phyloP scores from a whole-genome alignment of 1,140 invertebrate species.

The Coelopa frigida region DNA sequence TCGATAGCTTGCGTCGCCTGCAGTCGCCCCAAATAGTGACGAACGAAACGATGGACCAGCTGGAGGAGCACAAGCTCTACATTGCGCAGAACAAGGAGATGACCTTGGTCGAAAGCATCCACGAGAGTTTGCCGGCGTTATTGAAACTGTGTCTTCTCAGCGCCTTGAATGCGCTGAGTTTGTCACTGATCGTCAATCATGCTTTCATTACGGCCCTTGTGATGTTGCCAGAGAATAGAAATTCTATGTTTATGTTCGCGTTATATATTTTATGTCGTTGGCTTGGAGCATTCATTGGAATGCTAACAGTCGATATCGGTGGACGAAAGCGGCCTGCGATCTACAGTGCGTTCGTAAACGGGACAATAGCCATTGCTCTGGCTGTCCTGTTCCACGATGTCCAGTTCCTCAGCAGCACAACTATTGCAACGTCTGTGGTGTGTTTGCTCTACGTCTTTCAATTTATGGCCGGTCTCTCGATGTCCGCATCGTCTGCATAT shows the following conservation, averaged over 20 bases:
- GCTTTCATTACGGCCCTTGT: constrained; percentile 13
- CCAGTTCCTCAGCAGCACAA: not conserved
- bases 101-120: constrained; percentile 9
- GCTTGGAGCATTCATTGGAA: no score
- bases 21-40: constrained; percentile 19
- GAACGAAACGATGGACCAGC: constrained; percentile 26
- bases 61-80: constrained; percentile 32
- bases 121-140: constrained; percentile 15
- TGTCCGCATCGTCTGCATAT: constrained; percentile 26
- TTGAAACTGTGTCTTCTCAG: constrained; percentile 20
- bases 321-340: constrained; percentile 32
- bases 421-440: constrained; percentile 18
- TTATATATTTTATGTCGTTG: no score
- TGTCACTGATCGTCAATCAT: constrained; percentile 22
- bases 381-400: constrained; percentile 16
- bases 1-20: constrained; percentile 3
- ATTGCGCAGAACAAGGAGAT: constrained; percentile 21
- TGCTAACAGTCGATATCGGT: constrained; percentile 25
- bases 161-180: constrained; percentile 18
- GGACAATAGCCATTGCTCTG: constrained; percentile 24
- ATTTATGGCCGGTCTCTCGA: constrained; percentile 24
- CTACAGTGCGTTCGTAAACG: constrained; percentile 22
- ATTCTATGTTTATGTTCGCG: constrained; percentile 16
- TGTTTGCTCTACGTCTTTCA: constrained; percentile 23
- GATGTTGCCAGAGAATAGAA: no score